Evolutionary conservation across 2,888 invertebrate genomes (phyloP).

Genomic region (Ctena decussata): DNA sequence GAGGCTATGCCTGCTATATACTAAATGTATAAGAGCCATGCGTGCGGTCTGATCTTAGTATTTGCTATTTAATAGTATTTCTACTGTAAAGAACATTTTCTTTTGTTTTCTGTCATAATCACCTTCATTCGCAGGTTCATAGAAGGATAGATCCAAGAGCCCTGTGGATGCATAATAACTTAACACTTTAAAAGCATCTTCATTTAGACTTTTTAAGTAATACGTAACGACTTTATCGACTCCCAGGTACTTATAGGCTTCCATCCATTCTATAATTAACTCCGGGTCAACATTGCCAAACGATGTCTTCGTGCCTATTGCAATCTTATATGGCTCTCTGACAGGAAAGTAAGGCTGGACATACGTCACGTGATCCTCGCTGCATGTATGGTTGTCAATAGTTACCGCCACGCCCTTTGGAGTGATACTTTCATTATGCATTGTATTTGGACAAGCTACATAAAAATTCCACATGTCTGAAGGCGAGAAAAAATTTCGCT

Average conservation of each 20-base stretch:
- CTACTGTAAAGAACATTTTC: not conserved
- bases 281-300: not conserved
- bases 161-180: not conserved
- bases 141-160: not conserved
- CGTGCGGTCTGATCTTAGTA: too few species aligned
- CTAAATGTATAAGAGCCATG: not conserved
- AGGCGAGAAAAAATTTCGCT: not conserved
- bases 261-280: not conserved
- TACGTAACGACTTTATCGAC: too few species aligned
- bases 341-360: too few species aligned
- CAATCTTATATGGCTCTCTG: too few species aligned
- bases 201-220: not conserved
- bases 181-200: not conserved
- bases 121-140: slow-evolving; percentile 1
- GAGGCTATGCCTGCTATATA: too few species aligned
- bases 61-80: not conserved
- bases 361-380: not conserved
- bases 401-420: not conserved
- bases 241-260: too few species aligned
- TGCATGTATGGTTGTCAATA: not conserved
- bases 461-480: not conserved
- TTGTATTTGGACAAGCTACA: not conserved
- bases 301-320: too few species aligned
- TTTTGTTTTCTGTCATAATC: too few species aligned
- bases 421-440: not conserved